Evolutionary conservation across 2,888 invertebrate genomes (phyloP).

Genomic region (Limnephilus marmoratus): DNA sequence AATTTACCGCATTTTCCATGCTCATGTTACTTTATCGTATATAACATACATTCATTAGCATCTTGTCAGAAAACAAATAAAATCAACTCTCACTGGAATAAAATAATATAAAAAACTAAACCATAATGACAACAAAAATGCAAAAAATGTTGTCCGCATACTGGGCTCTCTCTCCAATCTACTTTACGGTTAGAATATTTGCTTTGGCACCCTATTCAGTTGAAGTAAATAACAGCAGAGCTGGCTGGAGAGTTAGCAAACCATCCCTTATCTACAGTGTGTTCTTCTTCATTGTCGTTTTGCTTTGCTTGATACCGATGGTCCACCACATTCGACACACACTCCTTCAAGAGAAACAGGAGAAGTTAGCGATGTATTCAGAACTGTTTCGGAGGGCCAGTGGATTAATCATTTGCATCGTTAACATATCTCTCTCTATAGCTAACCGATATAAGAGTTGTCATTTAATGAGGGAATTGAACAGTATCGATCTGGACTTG

Average conservation of each 20-base stretch:
- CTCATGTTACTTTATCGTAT: too few species aligned
- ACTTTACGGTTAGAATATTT: background rate
- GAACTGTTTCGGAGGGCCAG: background rate
- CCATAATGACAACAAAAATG: background rate
- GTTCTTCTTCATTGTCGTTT: background rate
- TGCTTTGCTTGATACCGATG: background rate
- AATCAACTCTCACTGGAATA: background rate
- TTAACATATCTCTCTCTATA: background rate
- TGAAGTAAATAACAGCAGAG: background rate
- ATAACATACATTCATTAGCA: background rate
- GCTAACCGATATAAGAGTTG: background rate
- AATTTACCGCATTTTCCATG: background rate
- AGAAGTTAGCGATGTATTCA: background rate
- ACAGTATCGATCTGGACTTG: background rate
- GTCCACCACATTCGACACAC: background rate
- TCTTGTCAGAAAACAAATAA: background rate
- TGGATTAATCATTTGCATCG: background rate
- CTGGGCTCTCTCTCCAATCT: background rate
- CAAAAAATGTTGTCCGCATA: background rate
- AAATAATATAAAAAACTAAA: background rate
- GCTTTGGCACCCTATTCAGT: background rate
- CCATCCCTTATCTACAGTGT: background rate
- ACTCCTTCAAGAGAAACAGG: background rate
- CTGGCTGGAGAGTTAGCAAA: background rate
- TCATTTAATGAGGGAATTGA: background rate